These are phyloP conservation scores for Heliothis subflexa DNA, from an alignment of 1,140 invertebrate species.

Conservation along the genomic window DNA sequence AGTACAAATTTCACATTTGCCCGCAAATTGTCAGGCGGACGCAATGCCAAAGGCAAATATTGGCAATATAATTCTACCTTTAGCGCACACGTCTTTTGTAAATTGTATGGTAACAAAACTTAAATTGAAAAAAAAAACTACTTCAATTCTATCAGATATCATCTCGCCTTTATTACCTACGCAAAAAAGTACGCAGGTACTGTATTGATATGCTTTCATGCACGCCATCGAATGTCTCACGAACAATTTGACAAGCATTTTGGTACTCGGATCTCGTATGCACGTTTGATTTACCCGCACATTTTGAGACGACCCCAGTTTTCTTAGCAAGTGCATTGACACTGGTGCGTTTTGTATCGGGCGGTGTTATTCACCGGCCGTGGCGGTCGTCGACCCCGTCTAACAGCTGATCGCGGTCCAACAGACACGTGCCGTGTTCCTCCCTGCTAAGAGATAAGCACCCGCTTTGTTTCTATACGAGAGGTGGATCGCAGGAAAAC, in stretches of 20 bases:
- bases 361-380: constrained; percentile 61
- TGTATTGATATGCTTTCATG: constrained; percentile 22
- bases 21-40: constrained; percentile 15
- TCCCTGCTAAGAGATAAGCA: constrained; percentile 33
- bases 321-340: constrained; percentile 64
- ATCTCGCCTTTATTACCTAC: not conserved
- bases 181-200: constrained; percentile 24
- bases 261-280: constrained; percentile 34
- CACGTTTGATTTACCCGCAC: constrained; percentile 54
- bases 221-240: constrained; percentile 13
- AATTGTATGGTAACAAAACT: constrained; percentile 17
- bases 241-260: constrained; percentile 40
- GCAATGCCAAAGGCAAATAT: constrained; percentile 24
- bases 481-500: not conserved
- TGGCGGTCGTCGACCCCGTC: constrained; percentile 62
- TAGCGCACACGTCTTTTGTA: not conserved
- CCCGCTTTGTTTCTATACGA: constrained; percentile 39
- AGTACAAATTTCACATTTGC: constrained; percentile 11
- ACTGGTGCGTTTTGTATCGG: constrained; percentile 59
- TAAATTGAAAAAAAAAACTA: constrained; percentile 15
- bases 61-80: not conserved
- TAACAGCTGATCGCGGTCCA: constrained; percentile 68
- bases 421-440: constrained; percentile 62
- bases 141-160: not conserved
- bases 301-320: constrained; percentile 52